Percentiles rank a stretch among this genome's conserved stretches.
Conservation (phyloP, 2,888 invertebrate genomes). For the Heliconius charithonia region DNA sequence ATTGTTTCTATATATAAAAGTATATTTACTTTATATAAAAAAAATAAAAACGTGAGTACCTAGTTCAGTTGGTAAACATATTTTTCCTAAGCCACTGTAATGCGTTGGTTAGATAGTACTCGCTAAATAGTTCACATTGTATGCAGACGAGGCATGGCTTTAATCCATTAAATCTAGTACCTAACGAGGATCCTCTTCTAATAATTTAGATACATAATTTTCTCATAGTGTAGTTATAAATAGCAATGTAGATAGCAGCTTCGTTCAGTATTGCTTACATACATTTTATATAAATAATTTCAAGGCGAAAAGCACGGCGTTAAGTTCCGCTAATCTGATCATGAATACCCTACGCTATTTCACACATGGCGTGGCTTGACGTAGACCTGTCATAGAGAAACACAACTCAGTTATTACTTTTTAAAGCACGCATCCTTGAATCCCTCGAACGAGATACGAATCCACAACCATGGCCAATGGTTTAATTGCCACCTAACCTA, state of each 20-base stretch:
- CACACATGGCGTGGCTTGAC: too few relatives aligned
- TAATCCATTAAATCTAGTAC: constrained; percentile 16
- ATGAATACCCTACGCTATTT: too few relatives aligned
- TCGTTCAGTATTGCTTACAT: not conserved
- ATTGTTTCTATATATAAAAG: too few relatives aligned
- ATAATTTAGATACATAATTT: constrained; percentile 7
- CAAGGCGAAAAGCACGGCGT: too few relatives aligned
- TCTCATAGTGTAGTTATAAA: not conserved
- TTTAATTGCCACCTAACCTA: not conserved
- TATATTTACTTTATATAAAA: too few relatives aligned
- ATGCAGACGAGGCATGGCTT: not conserved
- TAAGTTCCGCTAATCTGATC: too few relatives aligned
- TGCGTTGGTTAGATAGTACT: not conserved
- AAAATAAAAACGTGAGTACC: too few relatives aligned
- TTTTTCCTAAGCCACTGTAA: not conserved
- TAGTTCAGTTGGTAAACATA: too few relatives aligned
- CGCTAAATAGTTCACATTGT: constrained; percentile 1
- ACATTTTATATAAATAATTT: too few relatives aligned
- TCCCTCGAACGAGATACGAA: not conserved
- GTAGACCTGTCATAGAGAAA: not conserved
- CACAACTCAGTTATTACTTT: not conserved
- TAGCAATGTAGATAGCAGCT: not conserved
- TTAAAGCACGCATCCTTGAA: not conserved
- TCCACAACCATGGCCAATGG: not conserved
- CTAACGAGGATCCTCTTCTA: not conserved